These are phyloP conservation scores for Muscicapa adusta DNA, from an alignment of 2,113 vertebrate genomes.

Conservation along the genomic window DNA sequence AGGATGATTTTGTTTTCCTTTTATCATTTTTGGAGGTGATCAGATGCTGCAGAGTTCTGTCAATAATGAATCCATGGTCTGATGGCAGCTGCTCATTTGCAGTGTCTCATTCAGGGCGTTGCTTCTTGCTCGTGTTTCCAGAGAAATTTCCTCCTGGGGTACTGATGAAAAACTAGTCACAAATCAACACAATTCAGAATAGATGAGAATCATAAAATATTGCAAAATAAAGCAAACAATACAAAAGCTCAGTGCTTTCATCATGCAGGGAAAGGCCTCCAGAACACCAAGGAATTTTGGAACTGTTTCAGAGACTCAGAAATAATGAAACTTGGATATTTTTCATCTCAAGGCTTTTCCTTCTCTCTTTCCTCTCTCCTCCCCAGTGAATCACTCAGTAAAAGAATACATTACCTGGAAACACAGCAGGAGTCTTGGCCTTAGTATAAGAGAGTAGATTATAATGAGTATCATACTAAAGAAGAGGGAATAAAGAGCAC, in stretches of 20 bases:
- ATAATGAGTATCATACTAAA: conserved; percentile 26
- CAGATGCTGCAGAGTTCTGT: not conserved
- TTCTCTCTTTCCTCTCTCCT: not conserved
- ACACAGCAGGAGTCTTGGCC: conserved; percentile 5
- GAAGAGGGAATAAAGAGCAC: not conserved
- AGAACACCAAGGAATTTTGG: conserved; percentile 37
- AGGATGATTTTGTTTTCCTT: not conserved
- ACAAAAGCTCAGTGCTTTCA: not conserved
- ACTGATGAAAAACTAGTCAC: conserved; percentile 33
- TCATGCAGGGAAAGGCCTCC: not conserved
- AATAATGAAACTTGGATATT: not conserved
- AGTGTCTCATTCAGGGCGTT: conserved; percentile 9
- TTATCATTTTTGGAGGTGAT: not conserved
- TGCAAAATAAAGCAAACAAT: conserved; percentile 44
- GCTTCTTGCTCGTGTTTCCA: not conserved
- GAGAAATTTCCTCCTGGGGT: conserved; percentile 7
- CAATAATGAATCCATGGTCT: not conserved
- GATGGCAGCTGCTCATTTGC: not conserved
- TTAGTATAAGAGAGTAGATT: not conserved
- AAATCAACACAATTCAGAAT: conserved; percentile 38
- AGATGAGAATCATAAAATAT: conserved; percentile 36
- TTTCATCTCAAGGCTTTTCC: not conserved
- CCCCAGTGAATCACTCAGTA: not conserved
- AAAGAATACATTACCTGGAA: conserved; percentile 47
- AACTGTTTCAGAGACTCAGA: conserved; percentile 1